These are phyloP conservation scores for Drosophila anceps DNA, from an alignment of 2,888 invertebrate species.

Conservation along the genomic window DNA sequence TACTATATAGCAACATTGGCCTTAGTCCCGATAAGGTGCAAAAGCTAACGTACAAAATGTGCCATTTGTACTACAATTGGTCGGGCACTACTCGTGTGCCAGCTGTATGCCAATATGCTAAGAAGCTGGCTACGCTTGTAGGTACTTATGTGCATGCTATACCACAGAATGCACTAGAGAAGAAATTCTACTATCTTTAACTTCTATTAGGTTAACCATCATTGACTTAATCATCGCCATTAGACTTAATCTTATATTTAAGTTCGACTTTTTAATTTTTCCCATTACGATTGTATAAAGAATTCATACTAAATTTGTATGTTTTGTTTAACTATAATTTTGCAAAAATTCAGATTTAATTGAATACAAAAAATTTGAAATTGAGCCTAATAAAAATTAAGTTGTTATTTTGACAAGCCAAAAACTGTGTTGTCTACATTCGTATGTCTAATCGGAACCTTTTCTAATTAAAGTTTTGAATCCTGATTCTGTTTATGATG, in stretches of 20 bases:
- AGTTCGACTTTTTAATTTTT: background rate
- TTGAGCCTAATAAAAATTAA: background rate
- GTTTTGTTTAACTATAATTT: background rate
- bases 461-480: background rate
- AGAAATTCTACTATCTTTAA: slow-evolving; percentile 90
- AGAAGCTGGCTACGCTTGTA: slow-evolving; percentile 95
- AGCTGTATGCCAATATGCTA: slow-evolving; percentile 97
- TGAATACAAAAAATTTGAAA: background rate
- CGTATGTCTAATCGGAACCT: background rate
- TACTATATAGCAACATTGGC: slow-evolving; percentile 90
- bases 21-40: slow-evolving; percentile 92
- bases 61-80: slow-evolving; percentile 97
- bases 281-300: no score
- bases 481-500: no score
- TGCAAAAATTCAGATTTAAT: background rate
- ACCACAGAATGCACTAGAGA: slow-evolving; percentile 88
- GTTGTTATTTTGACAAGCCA: background rate
- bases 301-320: background rate
- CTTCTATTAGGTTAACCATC: background rate
- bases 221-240: no score
- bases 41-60: slow-evolving; percentile 93
- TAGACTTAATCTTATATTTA: background rate
- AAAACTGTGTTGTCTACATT: background rate
- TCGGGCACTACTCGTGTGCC: slow-evolving; percentile 94
- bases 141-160: slow-evolving; percentile 92